These are phyloP conservation scores for Harpegnathos saltator DNA, from an alignment of 1,140 invertebrate genomes.

Conservation along the genomic window DNA sequence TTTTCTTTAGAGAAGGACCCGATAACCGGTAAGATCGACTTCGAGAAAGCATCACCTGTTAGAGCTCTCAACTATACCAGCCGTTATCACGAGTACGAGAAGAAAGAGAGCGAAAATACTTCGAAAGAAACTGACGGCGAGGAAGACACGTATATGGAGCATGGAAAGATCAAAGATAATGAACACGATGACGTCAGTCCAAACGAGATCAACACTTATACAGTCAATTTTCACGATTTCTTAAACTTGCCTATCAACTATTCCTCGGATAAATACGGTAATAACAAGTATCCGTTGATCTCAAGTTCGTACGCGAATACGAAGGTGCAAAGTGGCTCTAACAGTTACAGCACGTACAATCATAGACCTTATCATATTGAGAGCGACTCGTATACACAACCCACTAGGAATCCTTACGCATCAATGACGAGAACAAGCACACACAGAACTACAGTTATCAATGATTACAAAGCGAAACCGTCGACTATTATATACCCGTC, in stretches of 20 bases:
- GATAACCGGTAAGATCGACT: constrained; percentile 88
- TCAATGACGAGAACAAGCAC: constrained; percentile 51
- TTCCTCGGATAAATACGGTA: constrained; percentile 88
- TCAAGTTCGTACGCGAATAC: constrained; percentile 91
- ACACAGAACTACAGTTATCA: constrained; percentile 72
- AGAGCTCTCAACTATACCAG: constrained; percentile 85
- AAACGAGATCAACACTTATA: constrained; percentile 87
- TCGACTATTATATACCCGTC: constrained; percentile 78
- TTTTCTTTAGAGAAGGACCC: constrained; percentile 90
- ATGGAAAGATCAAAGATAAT: constrained; percentile 81
- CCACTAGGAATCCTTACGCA: constrained; percentile 54
- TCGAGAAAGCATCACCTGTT: constrained; percentile 84
- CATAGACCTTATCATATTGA: constrained; percentile 87
- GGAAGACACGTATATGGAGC: constrained; percentile 40
- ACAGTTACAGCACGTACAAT: constrained; percentile 88
- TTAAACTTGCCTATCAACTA: constrained; percentile 90
- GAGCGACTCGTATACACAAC: constrained; percentile 69
- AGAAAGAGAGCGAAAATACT: constrained; percentile 75
- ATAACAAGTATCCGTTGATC: constrained; percentile 88
- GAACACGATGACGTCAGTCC: constrained; percentile 83
- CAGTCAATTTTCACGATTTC: constrained; percentile 89
- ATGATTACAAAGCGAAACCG: constrained; percentile 67
- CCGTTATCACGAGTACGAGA: constrained; percentile 81
- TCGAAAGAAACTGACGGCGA: constrained; percentile 57
- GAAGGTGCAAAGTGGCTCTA: constrained; percentile 90